Evolutionary conservation across 2,797 vertebrate genomes (phyloP).

Genomic region (Gallinago nigripennis): DNA sequence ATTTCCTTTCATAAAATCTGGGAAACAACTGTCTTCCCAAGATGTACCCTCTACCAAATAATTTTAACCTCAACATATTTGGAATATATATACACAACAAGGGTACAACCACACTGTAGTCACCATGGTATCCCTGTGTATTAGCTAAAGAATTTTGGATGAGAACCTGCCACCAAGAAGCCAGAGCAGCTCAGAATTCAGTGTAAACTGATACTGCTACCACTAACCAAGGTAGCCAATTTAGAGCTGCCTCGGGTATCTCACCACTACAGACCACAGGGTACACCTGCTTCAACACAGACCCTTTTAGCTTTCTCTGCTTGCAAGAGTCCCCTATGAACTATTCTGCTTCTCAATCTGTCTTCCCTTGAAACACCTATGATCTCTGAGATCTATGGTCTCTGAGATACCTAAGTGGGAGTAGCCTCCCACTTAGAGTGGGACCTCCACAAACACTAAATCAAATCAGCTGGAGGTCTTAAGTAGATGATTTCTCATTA

Average conservation of each 20-base stretch:
- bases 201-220: not conserved
- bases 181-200: not conserved
- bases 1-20: not conserved
- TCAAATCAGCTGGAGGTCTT: not conserved
- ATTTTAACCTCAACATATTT: not conserved
- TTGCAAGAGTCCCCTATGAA: not conserved
- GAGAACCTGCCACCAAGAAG: not conserved
- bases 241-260: not conserved
- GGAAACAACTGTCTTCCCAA: not conserved
- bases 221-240: not conserved
- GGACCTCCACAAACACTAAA: not conserved
- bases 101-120: not conserved
- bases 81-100: not conserved
- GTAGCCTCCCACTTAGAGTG: not conserved
- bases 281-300: not conserved
- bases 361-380: not conserved
- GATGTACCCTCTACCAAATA: not conserved
- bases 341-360: not conserved
- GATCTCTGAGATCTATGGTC: too few relatives aligned
- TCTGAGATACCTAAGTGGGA: too few relatives aligned
- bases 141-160: not conserved
- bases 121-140: not conserved
- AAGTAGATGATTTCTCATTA: not conserved
- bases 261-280: not conserved
- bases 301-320: not conserved